phyloP scores from a whole-genome alignment of 2,797 vertebrate species.

The Pseudomugil tenellus region DNA sequence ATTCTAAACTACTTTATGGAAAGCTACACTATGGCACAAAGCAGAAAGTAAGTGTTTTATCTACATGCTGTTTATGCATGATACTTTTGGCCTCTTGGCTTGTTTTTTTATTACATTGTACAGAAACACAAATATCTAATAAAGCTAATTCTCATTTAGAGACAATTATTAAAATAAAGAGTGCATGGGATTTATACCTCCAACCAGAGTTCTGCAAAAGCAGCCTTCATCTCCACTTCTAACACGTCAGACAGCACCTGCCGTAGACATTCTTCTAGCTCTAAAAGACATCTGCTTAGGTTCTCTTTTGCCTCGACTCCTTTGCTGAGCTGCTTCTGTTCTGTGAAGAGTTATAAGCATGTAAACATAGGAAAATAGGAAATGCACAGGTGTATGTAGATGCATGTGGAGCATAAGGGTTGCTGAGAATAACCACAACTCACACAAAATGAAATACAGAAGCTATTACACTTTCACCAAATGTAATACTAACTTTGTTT shows the following conservation, averaged over 20 bases:
- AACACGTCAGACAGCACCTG: slow-evolving; percentile 88
- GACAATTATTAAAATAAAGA: not conserved
- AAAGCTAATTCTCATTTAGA: not conserved
- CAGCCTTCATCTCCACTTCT: slow-evolving; percentile 91
- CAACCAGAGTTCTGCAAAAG: slow-evolving; percentile 87
- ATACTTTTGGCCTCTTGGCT: not conserved
- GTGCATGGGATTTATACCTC: slow-evolving; percentile 80
- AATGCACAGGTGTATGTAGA: not conserved
- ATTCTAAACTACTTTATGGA: not conserved
- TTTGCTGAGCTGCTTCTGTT: slow-evolving; percentile 3
- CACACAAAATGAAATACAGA: not conserved
- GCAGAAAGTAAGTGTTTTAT: not conserved
- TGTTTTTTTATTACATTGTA: not conserved
- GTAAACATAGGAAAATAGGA: not conserved
- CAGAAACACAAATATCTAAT: not conserved
- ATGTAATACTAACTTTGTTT: not conserved
- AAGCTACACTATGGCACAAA: not conserved
- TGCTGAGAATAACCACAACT: not conserved
- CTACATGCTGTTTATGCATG: not conserved
- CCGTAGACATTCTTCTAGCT: slow-evolving; percentile 85
- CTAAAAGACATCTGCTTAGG: slow-evolving; percentile 73
- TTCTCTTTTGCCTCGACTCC: slow-evolving; percentile 9
- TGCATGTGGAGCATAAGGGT: not conserved
- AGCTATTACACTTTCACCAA: not conserved
- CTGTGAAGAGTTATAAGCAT: slow-evolving; percentile 36